phyloP scores from a whole-genome alignment of 2,113 vertebrate genomes.

The Eretmochelys imbricata region DNA sequence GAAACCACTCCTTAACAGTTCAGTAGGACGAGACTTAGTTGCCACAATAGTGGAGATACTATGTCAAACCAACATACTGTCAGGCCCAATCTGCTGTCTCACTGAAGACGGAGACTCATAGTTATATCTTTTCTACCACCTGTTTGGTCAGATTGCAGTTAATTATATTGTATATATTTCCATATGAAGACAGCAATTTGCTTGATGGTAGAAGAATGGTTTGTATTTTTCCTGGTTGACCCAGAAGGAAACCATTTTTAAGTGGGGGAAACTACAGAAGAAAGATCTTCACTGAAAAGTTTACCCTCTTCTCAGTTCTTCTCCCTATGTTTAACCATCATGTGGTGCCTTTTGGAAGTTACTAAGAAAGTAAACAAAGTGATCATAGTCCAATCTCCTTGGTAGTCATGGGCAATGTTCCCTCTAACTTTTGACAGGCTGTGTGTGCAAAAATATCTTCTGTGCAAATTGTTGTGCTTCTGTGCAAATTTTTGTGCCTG shows the following conservation, averaged over 20 bases:
- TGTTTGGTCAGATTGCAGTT: neutral
- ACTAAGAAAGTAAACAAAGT: neutral
- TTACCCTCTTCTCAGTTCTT: neutral
- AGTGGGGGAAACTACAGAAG: neutral
- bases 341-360: neutral
- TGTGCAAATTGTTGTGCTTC: too few relatives aligned
- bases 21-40: constrained; percentile 42
- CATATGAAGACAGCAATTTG: neutral
- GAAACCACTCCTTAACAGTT: constrained; percentile 14
- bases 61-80: neutral
- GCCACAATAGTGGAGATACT: constrained; percentile 19
- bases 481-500: too few relatives aligned
- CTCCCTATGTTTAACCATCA: neutral
- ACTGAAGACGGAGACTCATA: neutral
- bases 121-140: neutral
- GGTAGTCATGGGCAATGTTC: neutral
- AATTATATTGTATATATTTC: neutral
- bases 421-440: too few relatives aligned
- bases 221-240: constrained; percentile 9
- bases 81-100: neutral
- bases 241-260: neutral
- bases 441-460: too few relatives aligned
- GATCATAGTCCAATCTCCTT: neutral
- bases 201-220: neutral
- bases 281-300: neutral